Base-by-base conservation (phyloP, 1,140 invertebrate species). In the Xylocopa sonorina region DNA sequence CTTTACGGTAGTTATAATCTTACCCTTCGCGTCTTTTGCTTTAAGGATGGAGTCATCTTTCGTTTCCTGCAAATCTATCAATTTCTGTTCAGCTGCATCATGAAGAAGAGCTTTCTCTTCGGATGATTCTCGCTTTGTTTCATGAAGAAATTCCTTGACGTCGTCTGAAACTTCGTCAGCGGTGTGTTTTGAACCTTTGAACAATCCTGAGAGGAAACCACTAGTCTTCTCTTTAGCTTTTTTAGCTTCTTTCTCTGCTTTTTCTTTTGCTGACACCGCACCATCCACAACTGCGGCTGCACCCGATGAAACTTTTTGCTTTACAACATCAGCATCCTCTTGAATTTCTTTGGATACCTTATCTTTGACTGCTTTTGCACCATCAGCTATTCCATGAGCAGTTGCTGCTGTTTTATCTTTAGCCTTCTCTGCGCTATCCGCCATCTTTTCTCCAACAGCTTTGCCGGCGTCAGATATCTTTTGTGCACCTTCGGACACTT, bases 151-250 rank as follows among this genome's bases (percentile, higher is more conserved):
- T 43, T 92, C 91, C 46, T 88, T 89, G 2, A 92, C 84, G 0
- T 91, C 91, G 34, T 90, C 90, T 0, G 89, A 87, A 7, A 89
- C 84, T 24, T 91, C 91, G 32, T 91, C 90, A 16, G 88, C 88
- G 0, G 90, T 88, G 41, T 90, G 85, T 29, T 89, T 90, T 0
- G 81, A 83, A 7, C 82, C 85, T 34, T 89, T 89, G 6, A 89
- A 80, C 3, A 89, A 73, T 2, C 82, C 86, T 1, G 88, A 89
- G 0, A 88, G 21, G 27, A 88, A 87, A 5, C 88, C 82, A 34
- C 82, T 62, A 6, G 66, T 48, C 55, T 86, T 87, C 1, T 87
- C 78, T 5, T 89, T 88, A 0, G 73, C 55, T 7, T 89, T 86
- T 32, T 84, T 87, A 2, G 55, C 72, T 18, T 78, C 87, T 50